These are phyloP conservation scores for Bos taurus DNA, from an alignment of 2,113 vertebrate species.

Conservation along the genomic window DNA sequence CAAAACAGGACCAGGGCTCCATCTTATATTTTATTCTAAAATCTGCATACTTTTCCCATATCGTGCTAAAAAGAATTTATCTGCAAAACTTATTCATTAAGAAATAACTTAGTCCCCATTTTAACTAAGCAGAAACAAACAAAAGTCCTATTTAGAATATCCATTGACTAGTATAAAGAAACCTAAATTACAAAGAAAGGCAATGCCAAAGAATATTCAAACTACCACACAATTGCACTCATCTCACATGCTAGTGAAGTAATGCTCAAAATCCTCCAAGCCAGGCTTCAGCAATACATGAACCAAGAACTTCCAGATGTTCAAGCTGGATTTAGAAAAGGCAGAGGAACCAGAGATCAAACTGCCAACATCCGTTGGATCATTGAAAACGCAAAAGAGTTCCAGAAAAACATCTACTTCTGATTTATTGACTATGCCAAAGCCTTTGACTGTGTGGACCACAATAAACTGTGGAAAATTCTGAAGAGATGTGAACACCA, in stretches of 20 bases:
- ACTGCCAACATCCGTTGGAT: not conserved
- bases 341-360: not conserved
- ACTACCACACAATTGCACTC: fast-evolving
- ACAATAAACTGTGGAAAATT: not conserved
- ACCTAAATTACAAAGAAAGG: not conserved
- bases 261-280: not conserved
- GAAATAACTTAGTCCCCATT: not conserved
- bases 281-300: not conserved
- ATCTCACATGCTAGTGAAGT: not conserved
- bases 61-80: not conserved
- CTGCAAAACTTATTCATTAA: not conserved
- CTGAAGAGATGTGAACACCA: not conserved
- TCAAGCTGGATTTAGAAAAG: not conserved
- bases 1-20: not conserved
- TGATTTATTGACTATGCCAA: not conserved
- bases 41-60: not conserved
- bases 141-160: not conserved
- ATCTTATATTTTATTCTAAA: not conserved
- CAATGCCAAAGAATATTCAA: not conserved
- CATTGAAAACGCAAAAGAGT: not conserved
- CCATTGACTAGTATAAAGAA: not conserved
- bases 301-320: not conserved
- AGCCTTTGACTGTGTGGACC: not conserved
- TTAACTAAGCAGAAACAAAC: not conserved
- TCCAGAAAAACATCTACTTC: not conserved